phyloP scores from a whole-genome alignment of 2,113 vertebrate genomes.

The Zapus hudsonius region DNA sequence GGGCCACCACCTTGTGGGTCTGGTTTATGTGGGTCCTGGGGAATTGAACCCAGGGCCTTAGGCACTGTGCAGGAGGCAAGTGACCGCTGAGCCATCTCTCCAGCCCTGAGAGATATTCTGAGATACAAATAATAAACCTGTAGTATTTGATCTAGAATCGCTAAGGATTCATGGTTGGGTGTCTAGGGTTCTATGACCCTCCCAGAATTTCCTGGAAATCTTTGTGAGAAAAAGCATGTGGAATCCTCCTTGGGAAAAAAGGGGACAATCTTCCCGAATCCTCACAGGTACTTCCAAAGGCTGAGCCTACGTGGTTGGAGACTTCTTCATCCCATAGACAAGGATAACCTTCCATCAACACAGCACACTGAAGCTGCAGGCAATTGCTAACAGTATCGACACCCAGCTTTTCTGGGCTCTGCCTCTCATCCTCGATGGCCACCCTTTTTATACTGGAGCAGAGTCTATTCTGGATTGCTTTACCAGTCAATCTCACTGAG shows the following conservation, averaged over 20 bases:
- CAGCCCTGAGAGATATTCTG: background rate
- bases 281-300: too few species aligned
- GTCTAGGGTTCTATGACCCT: background rate
- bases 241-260: background rate
- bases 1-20: too few species aligned
- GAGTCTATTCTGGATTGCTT: background rate
- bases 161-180: background rate
- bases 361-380: rapidly evolving
- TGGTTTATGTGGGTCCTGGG: too few species aligned
- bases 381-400: background rate
- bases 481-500: background rate
- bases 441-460: background rate
- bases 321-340: background rate
- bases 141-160: background rate
- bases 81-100: too few species aligned
- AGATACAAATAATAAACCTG: background rate
- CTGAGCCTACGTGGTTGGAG: background rate
- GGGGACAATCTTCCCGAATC: background rate
- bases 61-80: too few species aligned
- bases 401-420: background rate
- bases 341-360: background rate
- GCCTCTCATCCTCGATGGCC: background rate
- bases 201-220: background rate
- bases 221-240: background rate
- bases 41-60: too few species aligned